These are phyloP conservation scores for Drosophila austrosaltans DNA, from an alignment of 2,888 invertebrate genomes.

Conservation along the genomic window DNA sequence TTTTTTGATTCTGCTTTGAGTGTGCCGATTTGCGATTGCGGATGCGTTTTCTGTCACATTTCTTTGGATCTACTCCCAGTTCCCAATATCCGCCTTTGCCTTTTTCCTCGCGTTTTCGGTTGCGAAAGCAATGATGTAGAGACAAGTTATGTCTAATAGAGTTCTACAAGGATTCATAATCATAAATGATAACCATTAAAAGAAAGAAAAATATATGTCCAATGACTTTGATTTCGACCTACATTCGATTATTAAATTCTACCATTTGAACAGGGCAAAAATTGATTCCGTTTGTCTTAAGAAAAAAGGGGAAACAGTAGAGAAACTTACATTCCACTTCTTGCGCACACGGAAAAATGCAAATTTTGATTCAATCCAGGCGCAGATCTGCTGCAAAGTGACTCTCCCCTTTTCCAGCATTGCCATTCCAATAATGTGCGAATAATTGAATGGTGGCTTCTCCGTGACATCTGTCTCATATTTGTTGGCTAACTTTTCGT, in stretches of 20 bases:
- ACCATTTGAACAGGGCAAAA: too few species aligned
- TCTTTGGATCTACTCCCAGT: conserved; percentile 81
- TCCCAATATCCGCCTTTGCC: conserved; percentile 84
- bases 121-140: conserved; percentile 82
- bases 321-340: conserved; percentile 83
- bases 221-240: too few species aligned
- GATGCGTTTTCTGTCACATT: conserved; percentile 82
- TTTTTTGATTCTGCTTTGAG: conserved; percentile 25
- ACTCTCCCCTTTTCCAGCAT: conserved; percentile 82
- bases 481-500: conserved; percentile 72
- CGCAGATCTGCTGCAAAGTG: conserved; percentile 82
- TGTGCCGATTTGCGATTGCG: conserved; percentile 73
- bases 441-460: conserved; percentile 84
- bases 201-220: background rate
- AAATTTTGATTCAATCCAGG: conserved; percentile 83
- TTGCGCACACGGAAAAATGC: conserved; percentile 82
- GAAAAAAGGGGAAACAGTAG: background rate
- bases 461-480: conserved; percentile 78
- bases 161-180: conserved; percentile 65
- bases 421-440: conserved; percentile 83
- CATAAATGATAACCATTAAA: background rate
- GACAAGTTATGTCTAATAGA: conserved; percentile 83
- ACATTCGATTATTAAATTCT: too few species aligned
- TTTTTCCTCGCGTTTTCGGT: conserved; percentile 82
- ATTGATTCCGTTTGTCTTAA: background rate